Conservation (phyloP, 2,113 vertebrate genomes). For the Paralichthys olivaceus region DNA sequence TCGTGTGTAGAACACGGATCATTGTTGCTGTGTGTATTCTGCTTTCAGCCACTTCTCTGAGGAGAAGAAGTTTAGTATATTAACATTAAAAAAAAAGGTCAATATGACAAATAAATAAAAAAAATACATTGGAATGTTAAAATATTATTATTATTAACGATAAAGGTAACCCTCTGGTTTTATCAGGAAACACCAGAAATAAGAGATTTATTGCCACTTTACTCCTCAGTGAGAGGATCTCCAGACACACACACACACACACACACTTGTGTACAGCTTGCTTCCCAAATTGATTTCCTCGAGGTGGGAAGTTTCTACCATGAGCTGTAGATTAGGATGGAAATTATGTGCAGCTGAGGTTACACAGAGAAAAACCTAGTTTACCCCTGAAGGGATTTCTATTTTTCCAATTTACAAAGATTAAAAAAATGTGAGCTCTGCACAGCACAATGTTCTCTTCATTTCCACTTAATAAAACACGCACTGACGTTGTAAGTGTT, state of each 20-base stretch:
- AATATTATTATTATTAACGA: too few relatives aligned
- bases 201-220: background rate
- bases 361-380: conserved; percentile 14
- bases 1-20: too few relatives aligned
- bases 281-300: conserved; percentile 27
- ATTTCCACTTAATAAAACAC: background rate
- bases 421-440: conserved; percentile 31
- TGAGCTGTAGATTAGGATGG: conserved; percentile 33
- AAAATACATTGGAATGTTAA: too few relatives aligned
- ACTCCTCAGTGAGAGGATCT: background rate
- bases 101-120: too few relatives aligned
- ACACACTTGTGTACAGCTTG: background rate
- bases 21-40: too few relatives aligned
- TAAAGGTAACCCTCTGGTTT: background rate
- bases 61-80: too few relatives aligned
- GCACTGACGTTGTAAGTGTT: conserved; percentile 9
- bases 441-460: background rate
- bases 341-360: conserved; percentile 14
- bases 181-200: background rate
- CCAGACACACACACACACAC: background rate
- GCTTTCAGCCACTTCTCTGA: too few relatives aligned
- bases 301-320: conserved; percentile 25
- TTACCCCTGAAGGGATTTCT: conserved; percentile 25
- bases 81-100: too few relatives aligned
- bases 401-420: conserved; percentile 27